These are phyloP conservation scores for Argyrosomus regius DNA, from an alignment of 2,797 vertebrate species.

Conservation along the genomic window DNA sequence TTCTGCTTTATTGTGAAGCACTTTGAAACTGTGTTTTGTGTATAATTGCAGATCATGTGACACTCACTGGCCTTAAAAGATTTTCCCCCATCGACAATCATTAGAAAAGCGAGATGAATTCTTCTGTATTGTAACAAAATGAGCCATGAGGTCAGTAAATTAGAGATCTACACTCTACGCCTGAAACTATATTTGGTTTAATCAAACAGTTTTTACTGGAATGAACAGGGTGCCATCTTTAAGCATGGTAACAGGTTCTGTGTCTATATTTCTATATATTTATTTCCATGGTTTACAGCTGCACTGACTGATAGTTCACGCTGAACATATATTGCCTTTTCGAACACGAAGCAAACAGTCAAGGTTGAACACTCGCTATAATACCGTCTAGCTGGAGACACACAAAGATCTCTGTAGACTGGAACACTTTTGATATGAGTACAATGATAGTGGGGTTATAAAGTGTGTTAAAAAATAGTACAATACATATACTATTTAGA, in stretches of 20 bases:
- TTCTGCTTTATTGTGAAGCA: too few relatives aligned
- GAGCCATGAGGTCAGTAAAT: not conserved
- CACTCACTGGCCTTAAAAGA: not conserved
- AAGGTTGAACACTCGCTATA: not conserved
- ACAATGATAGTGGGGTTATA: not conserved
- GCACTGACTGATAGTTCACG: not conserved
- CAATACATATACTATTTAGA: conserved; percentile 12
- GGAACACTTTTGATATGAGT: conserved; percentile 1
- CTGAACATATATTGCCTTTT: not conserved
- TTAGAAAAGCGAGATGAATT: not conserved
- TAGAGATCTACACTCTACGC: not conserved
- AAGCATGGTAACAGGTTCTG: not conserved
- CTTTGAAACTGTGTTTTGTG: too few relatives aligned
- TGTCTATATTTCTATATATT: too few relatives aligned
- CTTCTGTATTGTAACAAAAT: not conserved
- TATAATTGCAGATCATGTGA: not conserved
- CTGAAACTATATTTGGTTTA: not conserved
- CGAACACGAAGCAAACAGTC: not conserved
- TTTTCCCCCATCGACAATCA: not conserved
- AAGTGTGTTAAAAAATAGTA: conserved; percentile 8
- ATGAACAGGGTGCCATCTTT: not conserved
- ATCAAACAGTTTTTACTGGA: not conserved
- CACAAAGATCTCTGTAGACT: not conserved
- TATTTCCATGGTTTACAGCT: not conserved
- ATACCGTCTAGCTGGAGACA: not conserved